These are phyloP conservation scores for Alcedo atthis DNA, from an alignment of 2,797 vertebrate genomes.

Conservation along the genomic window DNA sequence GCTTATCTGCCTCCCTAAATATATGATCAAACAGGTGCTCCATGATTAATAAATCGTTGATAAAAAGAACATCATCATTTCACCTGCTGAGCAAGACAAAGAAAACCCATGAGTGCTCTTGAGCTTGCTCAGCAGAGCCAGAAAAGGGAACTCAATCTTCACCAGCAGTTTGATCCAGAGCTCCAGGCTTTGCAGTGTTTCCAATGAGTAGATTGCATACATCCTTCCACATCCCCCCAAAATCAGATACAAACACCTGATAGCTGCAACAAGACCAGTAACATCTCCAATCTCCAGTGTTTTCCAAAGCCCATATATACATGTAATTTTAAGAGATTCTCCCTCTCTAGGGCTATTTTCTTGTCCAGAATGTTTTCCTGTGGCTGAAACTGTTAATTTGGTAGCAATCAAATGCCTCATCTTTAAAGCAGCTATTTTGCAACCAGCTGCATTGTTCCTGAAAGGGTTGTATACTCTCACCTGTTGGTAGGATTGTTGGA, in stretches of 20 bases:
- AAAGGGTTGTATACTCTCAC: neutral
- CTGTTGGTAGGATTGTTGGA: neutral
- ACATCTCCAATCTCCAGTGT: neutral
- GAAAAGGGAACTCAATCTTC: neutral
- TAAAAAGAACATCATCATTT: neutral
- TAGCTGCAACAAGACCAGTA: neutral
- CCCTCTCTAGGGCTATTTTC: neutral
- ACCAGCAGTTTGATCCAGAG: neutral
- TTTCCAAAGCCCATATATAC: neutral
- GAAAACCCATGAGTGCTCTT: neutral
- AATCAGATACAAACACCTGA: neutral
- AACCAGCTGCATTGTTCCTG: slow-evolving; percentile 12
- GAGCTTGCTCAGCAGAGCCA: neutral
- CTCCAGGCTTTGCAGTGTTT: neutral
- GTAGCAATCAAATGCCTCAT: neutral
- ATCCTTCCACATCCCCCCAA: neutral
- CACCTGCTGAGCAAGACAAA: neutral
- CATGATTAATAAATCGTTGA: neutral
- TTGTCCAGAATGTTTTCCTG: neutral
- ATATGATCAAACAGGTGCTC: neutral
- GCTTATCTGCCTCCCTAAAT: neutral
- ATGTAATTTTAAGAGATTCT: neutral
- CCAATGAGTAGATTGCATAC: neutral
- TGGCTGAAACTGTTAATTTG: neutral
- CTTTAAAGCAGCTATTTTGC: neutral